Percentiles rank a stretch among this genome's conserved stretches.
phyloP scores from a whole-genome alignment of 2,888 invertebrate genomes.

The Lypha dubia region DNA sequence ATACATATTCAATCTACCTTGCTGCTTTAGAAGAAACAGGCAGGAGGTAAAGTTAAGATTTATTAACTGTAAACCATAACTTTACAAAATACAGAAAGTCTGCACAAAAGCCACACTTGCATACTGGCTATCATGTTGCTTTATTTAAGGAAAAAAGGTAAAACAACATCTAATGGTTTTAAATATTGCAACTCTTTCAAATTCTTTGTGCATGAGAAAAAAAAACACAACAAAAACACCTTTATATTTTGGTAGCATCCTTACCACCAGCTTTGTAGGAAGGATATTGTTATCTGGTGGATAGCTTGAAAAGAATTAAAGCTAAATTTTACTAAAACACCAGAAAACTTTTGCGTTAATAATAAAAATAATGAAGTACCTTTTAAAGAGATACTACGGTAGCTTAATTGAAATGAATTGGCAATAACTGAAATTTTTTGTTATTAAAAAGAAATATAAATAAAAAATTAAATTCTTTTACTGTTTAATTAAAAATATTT shows the following conservation, averaged over 20 bases:
- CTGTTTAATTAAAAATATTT: no score
- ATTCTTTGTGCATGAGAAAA: constrained; percentile 29
- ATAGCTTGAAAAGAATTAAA: constrained; percentile 23
- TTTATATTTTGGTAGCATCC: background rate
- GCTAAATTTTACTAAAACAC: background rate
- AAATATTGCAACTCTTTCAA: constrained; percentile 38
- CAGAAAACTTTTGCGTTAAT: constrained; percentile 1
- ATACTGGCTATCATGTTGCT: background rate
- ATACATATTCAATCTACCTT: constrained; percentile 29
- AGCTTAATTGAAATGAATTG: background rate
- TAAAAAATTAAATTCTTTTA: no score
- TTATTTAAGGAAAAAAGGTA: background rate
- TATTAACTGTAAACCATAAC: constrained; percentile 62
- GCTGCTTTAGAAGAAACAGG: constrained; percentile 10
- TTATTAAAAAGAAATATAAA: background rate
- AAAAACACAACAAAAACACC: constrained; percentile 34
- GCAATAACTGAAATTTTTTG: background rate
- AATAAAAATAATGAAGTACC: constrained; percentile 28
- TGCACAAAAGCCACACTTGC: background rate
- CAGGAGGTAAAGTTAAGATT: constrained; percentile 46
- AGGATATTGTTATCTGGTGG: constrained; percentile 54
- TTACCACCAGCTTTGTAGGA: constrained; percentile 25
- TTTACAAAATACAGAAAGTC: constrained; percentile 33
- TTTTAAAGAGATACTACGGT: background rate
- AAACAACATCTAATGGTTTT: background rate